Percentiles rank a stretch among this genome's conserved stretches.
Conservation (phyloP, 2,888 invertebrate species). For the Platynereis dumerilii region DNA sequence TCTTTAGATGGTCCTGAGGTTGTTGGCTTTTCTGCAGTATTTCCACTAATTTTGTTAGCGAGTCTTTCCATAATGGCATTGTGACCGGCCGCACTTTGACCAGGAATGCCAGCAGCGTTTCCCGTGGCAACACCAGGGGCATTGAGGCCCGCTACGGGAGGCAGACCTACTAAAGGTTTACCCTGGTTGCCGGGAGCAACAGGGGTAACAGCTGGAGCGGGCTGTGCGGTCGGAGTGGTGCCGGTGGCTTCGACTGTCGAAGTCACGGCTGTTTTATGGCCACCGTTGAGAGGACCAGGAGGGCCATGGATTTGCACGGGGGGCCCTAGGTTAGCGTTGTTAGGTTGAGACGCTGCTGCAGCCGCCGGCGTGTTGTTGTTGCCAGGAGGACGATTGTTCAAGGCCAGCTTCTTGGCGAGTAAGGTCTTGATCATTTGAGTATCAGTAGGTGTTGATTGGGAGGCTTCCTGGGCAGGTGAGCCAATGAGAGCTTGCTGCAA, state of each 20-base stretch:
- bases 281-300: background rate
- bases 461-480: slow-evolving; percentile 1
- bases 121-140: too few relatives aligned
- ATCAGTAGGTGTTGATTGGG: slow-evolving; percentile 33
- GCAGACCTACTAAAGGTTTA: background rate
- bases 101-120: too few relatives aligned
- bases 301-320: background rate
- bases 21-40: too few relatives aligned
- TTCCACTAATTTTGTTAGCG: too few relatives aligned
- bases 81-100: too few relatives aligned
- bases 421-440: slow-evolving; percentile 90
- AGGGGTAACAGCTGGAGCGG: background rate
- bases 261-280: too few relatives aligned
- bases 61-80: too few relatives aligned
- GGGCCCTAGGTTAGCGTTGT: background rate
- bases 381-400: slow-evolving; percentile 30
- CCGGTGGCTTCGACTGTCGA: too few relatives aligned
- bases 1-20: too few relatives aligned
- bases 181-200: too few relatives aligned
- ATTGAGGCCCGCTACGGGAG: background rate
- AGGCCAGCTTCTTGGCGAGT: slow-evolving; percentile 80
- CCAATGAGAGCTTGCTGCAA: slow-evolving; percentile 41
- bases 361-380: background rate
- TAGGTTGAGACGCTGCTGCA: background rate
- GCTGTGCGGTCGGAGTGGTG: background rate